Evolutionary conservation across 2,113 vertebrate species (phyloP).

Genomic region (Anolis sagrei): DNA sequence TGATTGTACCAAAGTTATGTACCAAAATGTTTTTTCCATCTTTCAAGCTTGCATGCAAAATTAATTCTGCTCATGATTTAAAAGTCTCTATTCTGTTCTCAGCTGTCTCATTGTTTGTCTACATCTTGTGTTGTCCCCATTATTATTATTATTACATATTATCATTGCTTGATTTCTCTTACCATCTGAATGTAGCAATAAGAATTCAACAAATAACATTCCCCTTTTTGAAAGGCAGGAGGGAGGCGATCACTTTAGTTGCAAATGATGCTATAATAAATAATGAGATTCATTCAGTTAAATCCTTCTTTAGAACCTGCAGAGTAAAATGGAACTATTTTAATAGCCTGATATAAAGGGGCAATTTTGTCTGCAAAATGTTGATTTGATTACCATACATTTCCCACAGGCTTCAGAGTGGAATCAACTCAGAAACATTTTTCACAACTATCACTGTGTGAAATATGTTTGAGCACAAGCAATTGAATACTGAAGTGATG

Average conservation of each 20-base stretch:
- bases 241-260: constrained; percentile 51
- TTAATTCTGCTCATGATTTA: constrained; percentile 7
- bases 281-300: constrained; percentile 54
- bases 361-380: constrained; percentile 55
- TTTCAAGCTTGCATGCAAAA: background rate
- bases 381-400: constrained; percentile 52
- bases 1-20: background rate
- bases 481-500: background rate
- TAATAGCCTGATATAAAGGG: constrained; percentile 44
- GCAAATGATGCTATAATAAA: constrained; percentile 62
- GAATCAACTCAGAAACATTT: background rate
- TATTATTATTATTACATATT: constrained; percentile 24
- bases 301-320: constrained; percentile 57
- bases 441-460: background rate
- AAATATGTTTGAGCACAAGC: background rate
- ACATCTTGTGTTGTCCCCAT: fast-evolving
- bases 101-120: constrained; percentile 13
- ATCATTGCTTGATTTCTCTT: constrained; percentile 12
- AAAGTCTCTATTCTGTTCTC: constrained; percentile 6
- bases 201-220: constrained; percentile 43
- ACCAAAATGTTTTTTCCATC: background rate
- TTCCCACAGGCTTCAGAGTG: constrained; percentile 39
- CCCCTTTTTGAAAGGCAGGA: constrained; percentile 52
- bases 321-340: constrained; percentile 53
- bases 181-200: constrained; percentile 44